phyloP scores from a whole-genome alignment of 2,113 vertebrate genomes.

The Microcebus jonahi region DNA sequence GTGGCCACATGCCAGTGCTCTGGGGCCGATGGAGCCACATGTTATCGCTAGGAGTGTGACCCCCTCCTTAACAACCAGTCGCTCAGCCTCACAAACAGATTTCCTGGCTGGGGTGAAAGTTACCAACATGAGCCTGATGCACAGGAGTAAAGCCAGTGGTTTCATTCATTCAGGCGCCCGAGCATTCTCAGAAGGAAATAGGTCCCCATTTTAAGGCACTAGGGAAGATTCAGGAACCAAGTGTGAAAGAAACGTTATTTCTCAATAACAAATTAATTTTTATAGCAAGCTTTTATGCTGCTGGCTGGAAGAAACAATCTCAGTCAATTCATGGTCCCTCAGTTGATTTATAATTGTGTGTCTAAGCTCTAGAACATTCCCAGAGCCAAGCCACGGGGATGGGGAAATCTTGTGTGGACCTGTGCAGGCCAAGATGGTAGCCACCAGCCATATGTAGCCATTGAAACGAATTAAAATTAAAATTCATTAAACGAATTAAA shows the following conservation, averaged over 20 bases:
- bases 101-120: not conserved
- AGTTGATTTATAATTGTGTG: not conserved
- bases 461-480: not conserved
- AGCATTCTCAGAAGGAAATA: not conserved
- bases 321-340: not conserved
- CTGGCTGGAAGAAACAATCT: not conserved
- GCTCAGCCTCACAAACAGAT: not conserved
- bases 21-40: not conserved
- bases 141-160: not conserved
- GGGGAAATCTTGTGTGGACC: not conserved
- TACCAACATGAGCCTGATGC: not conserved
- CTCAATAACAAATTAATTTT: slow-evolving; percentile 32
- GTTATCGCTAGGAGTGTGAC: not conserved
- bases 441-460: not conserved
- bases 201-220: not conserved
- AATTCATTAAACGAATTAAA: too few relatives aligned
- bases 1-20: accelerated
- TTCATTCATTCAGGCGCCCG: not conserved
- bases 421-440: not conserved
- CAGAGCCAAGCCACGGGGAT: not conserved
- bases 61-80: not conserved
- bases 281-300: not conserved
- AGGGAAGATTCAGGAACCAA: not conserved
- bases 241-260: not conserved
- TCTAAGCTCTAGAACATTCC: not conserved